These are phyloP conservation scores for Pseudopodoces humilis DNA, from an alignment of 2,113 vertebrate species.

Conservation along the genomic window DNA sequence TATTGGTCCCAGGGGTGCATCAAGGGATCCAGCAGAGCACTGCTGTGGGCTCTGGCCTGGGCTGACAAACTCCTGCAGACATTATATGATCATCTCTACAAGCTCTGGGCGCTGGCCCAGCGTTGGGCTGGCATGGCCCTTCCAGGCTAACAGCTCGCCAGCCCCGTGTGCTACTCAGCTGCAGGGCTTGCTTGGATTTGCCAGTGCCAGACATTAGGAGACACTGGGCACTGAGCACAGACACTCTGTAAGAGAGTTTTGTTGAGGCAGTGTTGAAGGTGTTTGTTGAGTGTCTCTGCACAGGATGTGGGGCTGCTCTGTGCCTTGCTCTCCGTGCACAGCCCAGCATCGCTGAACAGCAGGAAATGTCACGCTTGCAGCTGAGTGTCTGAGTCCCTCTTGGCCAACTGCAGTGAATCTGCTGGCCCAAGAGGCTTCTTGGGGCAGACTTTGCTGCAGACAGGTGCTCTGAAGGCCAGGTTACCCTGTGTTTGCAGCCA, in stretches of 20 bases:
- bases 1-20: not conserved
- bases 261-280: accelerated
- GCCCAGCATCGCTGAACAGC: not conserved
- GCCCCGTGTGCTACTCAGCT: not conserved
- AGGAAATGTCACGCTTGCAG: not conserved
- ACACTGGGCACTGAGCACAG: not conserved
- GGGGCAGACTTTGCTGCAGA: not conserved
- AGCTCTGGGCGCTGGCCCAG: not conserved
- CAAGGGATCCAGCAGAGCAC: not conserved
- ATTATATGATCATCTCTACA: not conserved
- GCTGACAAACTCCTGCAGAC: not conserved
- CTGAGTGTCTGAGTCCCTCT: not conserved
- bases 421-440: not conserved
- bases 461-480: not conserved
- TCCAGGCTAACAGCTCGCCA: not conserved
- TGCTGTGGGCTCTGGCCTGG: not conserved
- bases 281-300: not conserved
- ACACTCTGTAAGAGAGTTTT: accelerated
- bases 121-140: not conserved
- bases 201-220: not conserved
- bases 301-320: accelerated
- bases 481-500: not conserved
- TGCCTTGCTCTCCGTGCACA: not conserved
- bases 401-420: not conserved
- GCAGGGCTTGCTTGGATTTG: not conserved